Conservation (phyloP, 2,888 invertebrate species). For the Exephanes ischioxanthus region DNA sequence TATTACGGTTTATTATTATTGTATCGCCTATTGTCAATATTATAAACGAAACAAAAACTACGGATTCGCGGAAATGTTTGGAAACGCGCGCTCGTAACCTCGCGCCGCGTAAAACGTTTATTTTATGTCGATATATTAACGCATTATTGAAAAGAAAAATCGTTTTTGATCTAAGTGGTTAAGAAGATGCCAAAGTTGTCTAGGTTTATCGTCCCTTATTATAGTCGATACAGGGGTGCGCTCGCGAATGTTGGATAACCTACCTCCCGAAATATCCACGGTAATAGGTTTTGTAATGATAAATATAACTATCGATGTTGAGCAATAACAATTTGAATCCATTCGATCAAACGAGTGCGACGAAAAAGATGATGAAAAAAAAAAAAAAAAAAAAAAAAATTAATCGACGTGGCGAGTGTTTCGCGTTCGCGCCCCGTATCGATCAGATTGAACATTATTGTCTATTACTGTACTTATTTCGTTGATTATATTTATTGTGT, state of each 20-base stretch:
- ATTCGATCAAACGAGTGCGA: constrained; percentile 32
- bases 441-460: constrained; percentile 61
- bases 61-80: constrained; percentile 38
- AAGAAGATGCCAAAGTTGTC: constrained; percentile 85
- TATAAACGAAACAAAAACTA: constrained; percentile 56
- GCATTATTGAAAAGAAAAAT: constrained; percentile 74
- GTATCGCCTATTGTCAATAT: constrained; percentile 74
- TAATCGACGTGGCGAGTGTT: constrained; percentile 26
- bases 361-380: constrained; percentile 27
- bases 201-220: constrained; percentile 82
- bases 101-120: constrained; percentile 74
- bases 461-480: constrained; percentile 76
- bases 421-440: constrained; percentile 47
- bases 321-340: constrained; percentile 51
- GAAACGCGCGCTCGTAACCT: constrained; percentile 50
- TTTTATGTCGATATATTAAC: constrained; percentile 78
- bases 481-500: constrained; percentile 81
- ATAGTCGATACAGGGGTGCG: constrained; percentile 69
- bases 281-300: constrained; percentile 26
- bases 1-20: constrained; percentile 70
- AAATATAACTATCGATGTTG: constrained; percentile 30
- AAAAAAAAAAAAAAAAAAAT: constrained; percentile 40
- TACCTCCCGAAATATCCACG: neutral
- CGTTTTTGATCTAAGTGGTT: constrained; percentile 78
- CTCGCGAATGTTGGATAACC: constrained; percentile 22